Conservation (phyloP, 2,888 invertebrate species). For the Eretmocerus hayati region DNA sequence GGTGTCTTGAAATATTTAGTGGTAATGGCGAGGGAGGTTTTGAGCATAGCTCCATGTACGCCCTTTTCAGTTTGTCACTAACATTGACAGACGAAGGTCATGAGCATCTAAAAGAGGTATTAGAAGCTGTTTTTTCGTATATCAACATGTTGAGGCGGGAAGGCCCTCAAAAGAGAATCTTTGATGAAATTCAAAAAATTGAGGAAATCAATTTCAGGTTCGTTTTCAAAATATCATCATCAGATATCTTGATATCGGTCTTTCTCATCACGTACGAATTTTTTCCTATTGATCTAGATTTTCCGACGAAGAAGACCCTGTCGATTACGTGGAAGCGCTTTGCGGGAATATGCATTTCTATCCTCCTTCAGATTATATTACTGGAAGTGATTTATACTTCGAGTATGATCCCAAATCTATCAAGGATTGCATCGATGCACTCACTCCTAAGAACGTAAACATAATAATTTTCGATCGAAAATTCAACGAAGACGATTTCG, state of each 20-base stretch:
- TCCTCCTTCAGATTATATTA: constrained; percentile 70
- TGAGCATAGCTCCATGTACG: constrained; percentile 72
- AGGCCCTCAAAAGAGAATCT: constrained; percentile 65
- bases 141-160: constrained; percentile 62
- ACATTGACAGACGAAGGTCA: constrained; percentile 73
- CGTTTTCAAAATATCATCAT: constrained; percentile 3
- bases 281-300: constrained; percentile 47
- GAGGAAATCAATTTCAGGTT: constrained; percentile 58
- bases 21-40: constrained; percentile 70
- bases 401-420: constrained; percentile 70
- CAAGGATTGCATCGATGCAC: constrained; percentile 52
- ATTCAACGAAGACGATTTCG: constrained; percentile 52
- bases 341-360: constrained; percentile 75
- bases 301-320: constrained; percentile 62
- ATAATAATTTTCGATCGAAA: constrained; percentile 64
- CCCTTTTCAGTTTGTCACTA: constrained; percentile 66
- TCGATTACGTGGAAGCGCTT: constrained; percentile 71
- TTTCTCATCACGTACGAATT: background rate
- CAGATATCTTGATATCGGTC: background rate
- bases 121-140: constrained; percentile 73
- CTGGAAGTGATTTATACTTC: constrained; percentile 66
- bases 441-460: constrained; percentile 63
- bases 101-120: constrained; percentile 62
- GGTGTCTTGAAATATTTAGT: constrained; percentile 66
- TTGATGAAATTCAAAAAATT: constrained; percentile 48